Percentiles rank a stretch among this genome's conserved stretches.
These are phyloP conservation scores for Epinephelus malabaricus DNA, from an alignment of 2,797 vertebrate genomes.

Conservation along the genomic window DNA sequence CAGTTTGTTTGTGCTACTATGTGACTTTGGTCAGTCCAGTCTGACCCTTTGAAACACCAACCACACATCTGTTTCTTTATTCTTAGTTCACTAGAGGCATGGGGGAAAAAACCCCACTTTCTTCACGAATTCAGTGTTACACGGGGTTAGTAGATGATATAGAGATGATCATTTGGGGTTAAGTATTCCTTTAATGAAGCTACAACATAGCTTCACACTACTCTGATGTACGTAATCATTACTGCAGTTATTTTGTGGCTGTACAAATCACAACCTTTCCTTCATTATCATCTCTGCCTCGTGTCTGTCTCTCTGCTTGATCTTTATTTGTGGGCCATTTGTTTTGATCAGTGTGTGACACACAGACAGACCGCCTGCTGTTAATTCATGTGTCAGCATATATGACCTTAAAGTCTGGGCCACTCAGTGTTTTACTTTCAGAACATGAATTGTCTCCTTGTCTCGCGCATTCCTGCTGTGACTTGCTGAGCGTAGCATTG, in stretches of 20 bases:
- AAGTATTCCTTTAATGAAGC: not conserved
- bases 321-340: constrained; percentile 37
- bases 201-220: not conserved
- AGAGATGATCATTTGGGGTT: too few species aligned
- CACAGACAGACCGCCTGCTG: constrained; percentile 27
- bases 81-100: too few species aligned
- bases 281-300: not conserved
- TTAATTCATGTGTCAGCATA: constrained; percentile 43
- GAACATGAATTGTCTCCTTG: constrained; percentile 42
- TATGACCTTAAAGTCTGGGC: constrained; percentile 49
- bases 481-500: constrained; percentile 53
- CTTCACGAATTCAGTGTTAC: too few species aligned
- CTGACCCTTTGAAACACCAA: too few species aligned
- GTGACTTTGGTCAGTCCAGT: too few species aligned
- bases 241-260: not conserved
- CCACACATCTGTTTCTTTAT: too few species aligned
- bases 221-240: constrained; percentile 6
- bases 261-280: constrained; percentile 25
- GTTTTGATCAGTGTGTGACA: constrained; percentile 47
- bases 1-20: too few species aligned
- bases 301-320: constrained; percentile 25
- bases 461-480: constrained; percentile 47
- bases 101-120: too few species aligned
- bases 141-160: too few species aligned
- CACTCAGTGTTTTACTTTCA: constrained; percentile 35